Percentiles rank a stretch among this genome's conserved stretches.
phyloP scores from a whole-genome alignment of 2,888 invertebrate genomes.

The Ochropacha duplaris region DNA sequence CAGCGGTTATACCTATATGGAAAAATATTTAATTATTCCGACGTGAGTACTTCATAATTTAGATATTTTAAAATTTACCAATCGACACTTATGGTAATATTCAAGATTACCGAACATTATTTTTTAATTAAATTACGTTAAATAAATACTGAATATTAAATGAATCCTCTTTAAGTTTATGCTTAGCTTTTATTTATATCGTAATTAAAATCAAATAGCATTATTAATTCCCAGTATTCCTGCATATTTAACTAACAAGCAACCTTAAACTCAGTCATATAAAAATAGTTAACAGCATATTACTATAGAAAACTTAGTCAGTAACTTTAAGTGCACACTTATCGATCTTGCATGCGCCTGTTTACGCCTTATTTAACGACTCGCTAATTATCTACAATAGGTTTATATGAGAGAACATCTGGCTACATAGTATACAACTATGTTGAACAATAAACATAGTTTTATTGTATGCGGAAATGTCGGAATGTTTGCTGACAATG shows the following conservation, averaged over 20 bases:
- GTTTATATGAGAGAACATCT: constrained; percentile 27
- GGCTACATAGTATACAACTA: constrained; percentile 16
- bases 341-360: constrained; percentile 55
- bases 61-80: too few species aligned
- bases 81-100: too few species aligned
- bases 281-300: constrained; percentile 7
- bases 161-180: too few species aligned
- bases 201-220: background rate
- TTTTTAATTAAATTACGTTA: too few species aligned
- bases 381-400: constrained; percentile 56
- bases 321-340: constrained; percentile 51
- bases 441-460: constrained; percentile 6
- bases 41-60: too few species aligned
- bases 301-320: constrained; percentile 25
- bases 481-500: background rate
- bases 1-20: too few species aligned
- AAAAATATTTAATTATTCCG: too few species aligned
- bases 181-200: too few species aligned
- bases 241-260: background rate
- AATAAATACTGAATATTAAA: too few species aligned
- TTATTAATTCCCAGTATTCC: background rate
- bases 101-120: too few species aligned
- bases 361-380: constrained; percentile 62
- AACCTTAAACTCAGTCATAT: background rate
- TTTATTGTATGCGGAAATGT: constrained; percentile 12